Conservation (phyloP, 2,113 vertebrate species). For the Camelus dromedarius region DNA sequence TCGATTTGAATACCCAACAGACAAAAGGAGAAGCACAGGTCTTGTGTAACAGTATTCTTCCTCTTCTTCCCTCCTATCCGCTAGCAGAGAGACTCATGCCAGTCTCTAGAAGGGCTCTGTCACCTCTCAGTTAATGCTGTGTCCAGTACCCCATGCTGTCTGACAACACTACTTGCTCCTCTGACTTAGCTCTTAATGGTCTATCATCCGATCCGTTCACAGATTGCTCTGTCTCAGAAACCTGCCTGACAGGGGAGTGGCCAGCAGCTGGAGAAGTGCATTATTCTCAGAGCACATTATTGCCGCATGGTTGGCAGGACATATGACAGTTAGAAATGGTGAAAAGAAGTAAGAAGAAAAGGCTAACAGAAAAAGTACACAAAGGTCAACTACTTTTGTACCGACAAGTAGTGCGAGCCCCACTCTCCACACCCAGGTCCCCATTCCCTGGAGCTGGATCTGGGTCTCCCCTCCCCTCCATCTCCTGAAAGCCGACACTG, state of each 20-base stretch:
- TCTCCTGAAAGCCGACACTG: not conserved
- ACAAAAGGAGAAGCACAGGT: not conserved
- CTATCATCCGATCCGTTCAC: rapidly evolving
- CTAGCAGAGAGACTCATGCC: not conserved
- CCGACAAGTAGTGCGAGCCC: not conserved
- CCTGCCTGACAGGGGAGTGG: not conserved
- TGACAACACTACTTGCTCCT: too few relatives aligned
- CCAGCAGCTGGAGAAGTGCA: not conserved
- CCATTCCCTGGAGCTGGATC: not conserved
- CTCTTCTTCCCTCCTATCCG: not conserved
- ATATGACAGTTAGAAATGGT: not conserved
- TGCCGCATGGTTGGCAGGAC: not conserved
- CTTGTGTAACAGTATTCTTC: not conserved
- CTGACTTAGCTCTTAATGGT: not conserved
- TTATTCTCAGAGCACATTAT: not conserved
- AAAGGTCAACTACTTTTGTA: not conserved
- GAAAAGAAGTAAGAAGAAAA: not conserved
- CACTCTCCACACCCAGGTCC: too few relatives aligned
- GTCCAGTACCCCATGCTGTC: rapidly evolving
- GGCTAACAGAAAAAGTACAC: not conserved
- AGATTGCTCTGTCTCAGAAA: not conserved
- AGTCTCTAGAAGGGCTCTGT: not conserved
- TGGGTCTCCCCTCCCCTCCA: not conserved
- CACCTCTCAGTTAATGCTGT: not conserved
- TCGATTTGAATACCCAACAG: not conserved